These are phyloP conservation scores for Laticauda colubrina DNA, from an alignment of 2,113 vertebrate species.

Conservation along the genomic window DNA sequence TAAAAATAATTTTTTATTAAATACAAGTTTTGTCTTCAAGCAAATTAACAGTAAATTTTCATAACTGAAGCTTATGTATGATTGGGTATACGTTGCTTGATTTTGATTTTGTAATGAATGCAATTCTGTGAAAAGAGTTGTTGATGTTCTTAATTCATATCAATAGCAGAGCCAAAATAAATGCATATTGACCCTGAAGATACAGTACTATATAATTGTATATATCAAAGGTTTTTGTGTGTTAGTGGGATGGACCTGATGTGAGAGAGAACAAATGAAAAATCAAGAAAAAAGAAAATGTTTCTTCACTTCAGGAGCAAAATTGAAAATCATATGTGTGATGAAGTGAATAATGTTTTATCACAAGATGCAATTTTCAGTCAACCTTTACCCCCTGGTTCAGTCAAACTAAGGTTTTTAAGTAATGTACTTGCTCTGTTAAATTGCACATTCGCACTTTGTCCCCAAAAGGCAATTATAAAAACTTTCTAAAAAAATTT, in stretches of 20 bases:
- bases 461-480: slow-evolving; percentile 40
- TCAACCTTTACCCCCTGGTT: slow-evolving; percentile 44
- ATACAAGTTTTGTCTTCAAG: not conserved
- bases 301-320: slow-evolving; percentile 55
- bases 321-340: slow-evolving; percentile 51
- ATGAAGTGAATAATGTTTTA: slow-evolving; percentile 56
- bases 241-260: not conserved
- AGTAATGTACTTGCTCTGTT: slow-evolving; percentile 49
- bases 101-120: not conserved
- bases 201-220: not conserved
- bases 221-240: not conserved
- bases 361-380: slow-evolving; percentile 62
- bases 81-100: not conserved
- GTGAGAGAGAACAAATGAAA: not conserved
- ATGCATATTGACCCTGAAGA: not conserved
- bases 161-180: not conserved
- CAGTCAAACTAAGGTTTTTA: slow-evolving; percentile 52
- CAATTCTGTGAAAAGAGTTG: not conserved
- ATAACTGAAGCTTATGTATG: not conserved
- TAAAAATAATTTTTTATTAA: not conserved
- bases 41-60: not conserved
- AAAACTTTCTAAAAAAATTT: slow-evolving; percentile 15
- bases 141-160: not conserved
- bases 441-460: slow-evolving; percentile 36
- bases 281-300: not conserved